Evolutionary conservation across 35 echinoderm and acorn worm genomes (phyloP).

Genomic region (Holothuria glaberrima): DNA sequence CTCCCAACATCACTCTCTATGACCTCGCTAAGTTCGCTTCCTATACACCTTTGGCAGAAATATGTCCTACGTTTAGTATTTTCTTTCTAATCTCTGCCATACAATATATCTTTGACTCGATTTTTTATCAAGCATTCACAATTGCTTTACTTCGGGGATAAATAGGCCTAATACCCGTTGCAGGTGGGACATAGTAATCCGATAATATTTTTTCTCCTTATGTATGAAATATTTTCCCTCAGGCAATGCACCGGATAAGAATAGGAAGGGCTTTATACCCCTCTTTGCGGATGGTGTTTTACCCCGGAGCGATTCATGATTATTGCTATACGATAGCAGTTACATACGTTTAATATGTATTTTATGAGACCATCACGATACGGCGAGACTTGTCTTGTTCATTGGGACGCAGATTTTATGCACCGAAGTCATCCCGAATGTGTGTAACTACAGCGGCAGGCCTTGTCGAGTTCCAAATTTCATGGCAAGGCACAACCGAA

Average conservation of each 20-base stretch:
- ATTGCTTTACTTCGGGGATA: conserved; percentile 36
- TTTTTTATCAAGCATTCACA: not conserved
- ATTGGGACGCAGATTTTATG: conserved; percentile 48
- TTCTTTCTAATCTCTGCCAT: conserved; percentile 18
- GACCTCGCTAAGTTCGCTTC: too few species aligned
- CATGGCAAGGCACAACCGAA: not conserved
- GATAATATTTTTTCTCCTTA: conserved; percentile 41
- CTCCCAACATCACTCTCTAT: too few species aligned
- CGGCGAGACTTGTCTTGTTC: not conserved
- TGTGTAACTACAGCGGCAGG: not conserved
- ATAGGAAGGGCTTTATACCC: too few species aligned
- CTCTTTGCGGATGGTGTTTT: conserved; percentile 3
- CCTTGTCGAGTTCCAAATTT: conserved; percentile 14
- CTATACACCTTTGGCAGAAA: too few species aligned
- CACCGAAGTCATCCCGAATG: not conserved
- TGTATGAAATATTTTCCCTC: conserved; percentile 21
- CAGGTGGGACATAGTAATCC: conserved; percentile 35
- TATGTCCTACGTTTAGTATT: too few species aligned
- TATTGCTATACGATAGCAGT: not conserved
- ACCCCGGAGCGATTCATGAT: not conserved
- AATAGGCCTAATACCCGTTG: conserved; percentile 48
- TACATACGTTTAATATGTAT: conserved; percentile 40
- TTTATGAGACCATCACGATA: conserved; percentile 16
- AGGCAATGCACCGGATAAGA: too few species aligned
- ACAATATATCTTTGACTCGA: conserved; percentile 52